Evolutionary conservation across 1,140 invertebrate species (phyloP).

Genomic region (Brachionus sp.): DNA sequence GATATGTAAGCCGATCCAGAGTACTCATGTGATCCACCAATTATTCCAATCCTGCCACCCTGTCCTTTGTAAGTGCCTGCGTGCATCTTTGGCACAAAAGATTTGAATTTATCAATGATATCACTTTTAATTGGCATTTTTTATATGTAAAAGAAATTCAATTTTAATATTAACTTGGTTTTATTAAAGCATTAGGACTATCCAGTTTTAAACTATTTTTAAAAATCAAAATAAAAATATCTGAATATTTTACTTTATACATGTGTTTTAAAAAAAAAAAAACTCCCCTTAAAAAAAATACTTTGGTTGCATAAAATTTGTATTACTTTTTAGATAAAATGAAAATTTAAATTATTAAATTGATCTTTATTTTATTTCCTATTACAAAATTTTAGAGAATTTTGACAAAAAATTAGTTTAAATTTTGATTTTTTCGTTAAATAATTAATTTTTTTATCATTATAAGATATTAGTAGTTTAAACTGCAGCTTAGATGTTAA

Average conservation of each 20-base stretch:
- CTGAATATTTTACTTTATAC: background rate
- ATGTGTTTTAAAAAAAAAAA: background rate
- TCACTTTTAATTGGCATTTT: background rate
- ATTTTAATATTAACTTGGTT: background rate
- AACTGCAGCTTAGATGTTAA: too few relatives aligned
- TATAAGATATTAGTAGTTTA: too few relatives aligned
- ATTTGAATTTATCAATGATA: conserved; percentile 26
- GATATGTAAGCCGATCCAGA: conserved; percentile 92
- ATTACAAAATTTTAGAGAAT: too few relatives aligned
- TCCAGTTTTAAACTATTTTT: background rate
- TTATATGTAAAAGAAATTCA: background rate
- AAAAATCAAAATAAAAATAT: background rate
- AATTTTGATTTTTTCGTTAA: too few relatives aligned
- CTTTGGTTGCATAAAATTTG: too few relatives aligned
- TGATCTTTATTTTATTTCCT: too few relatives aligned
- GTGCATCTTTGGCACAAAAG: background rate
- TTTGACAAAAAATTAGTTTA: too few relatives aligned
- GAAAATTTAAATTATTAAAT: too few relatives aligned
- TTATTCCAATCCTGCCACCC: conserved; percentile 78
- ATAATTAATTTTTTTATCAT: too few relatives aligned
- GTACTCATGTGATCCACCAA: conserved; percentile 85
- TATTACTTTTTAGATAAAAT: too few relatives aligned
- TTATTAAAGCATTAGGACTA: background rate
- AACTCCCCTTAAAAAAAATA: too few relatives aligned
- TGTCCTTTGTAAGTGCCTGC: conserved; percentile 73